These are phyloP conservation scores for Emydoidea blandingii DNA, from an alignment of 2,797 vertebrate genomes.

Conservation along the genomic window DNA sequence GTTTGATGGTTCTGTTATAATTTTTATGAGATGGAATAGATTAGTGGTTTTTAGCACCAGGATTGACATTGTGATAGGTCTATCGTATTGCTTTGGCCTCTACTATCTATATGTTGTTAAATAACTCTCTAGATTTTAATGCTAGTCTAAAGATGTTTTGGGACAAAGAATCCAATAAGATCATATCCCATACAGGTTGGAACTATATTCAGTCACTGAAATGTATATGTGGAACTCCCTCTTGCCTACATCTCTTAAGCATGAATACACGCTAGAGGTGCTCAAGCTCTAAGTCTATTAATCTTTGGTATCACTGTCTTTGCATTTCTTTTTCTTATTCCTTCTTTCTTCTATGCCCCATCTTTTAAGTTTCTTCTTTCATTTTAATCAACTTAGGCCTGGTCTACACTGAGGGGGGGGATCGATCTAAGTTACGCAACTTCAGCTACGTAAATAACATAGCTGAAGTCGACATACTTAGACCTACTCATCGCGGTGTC, in stretches of 20 bases:
- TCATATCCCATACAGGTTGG: not conserved
- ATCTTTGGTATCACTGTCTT: not conserved
- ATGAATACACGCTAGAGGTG: not conserved
- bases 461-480: too few relatives aligned
- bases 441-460: too few relatives aligned
- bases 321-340: not conserved
- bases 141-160: not conserved
- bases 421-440: too few relatives aligned
- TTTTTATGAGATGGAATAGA: conserved; percentile 6
- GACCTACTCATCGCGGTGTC: too few relatives aligned
- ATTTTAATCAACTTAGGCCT: conserved; percentile 13
- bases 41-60: not conserved
- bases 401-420: too few relatives aligned
- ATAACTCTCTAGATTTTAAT: not conserved
- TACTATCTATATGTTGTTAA: not conserved
- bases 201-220: not conserved
- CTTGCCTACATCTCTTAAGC: not conserved
- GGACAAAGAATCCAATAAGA: conserved; percentile 3
- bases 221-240: not conserved
- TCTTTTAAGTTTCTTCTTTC: conserved; percentile 22
- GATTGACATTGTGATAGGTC: not conserved
- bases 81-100: not conserved
- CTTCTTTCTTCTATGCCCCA: not conserved
- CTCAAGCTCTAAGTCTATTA: conserved; percentile 1
- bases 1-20: not conserved